These are phyloP conservation scores for Ia io DNA, from an alignment of 2,113 vertebrate genomes.

Conservation along the genomic window DNA sequence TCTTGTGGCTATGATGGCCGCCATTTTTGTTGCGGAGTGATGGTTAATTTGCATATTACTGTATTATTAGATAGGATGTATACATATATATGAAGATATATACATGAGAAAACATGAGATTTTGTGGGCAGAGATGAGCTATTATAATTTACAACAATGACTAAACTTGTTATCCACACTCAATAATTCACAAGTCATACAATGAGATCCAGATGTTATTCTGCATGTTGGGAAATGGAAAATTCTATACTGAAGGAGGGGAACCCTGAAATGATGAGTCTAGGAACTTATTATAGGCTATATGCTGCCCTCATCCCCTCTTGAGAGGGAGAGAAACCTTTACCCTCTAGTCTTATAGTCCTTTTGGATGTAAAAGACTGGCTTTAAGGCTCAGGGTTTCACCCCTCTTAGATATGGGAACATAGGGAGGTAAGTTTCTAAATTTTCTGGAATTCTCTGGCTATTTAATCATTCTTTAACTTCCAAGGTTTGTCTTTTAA, in stretches of 20 bases:
- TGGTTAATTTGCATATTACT: too few species aligned
- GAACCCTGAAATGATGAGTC: background rate
- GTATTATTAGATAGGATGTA: too few species aligned
- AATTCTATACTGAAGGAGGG: background rate
- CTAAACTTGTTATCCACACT: background rate
- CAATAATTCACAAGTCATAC: background rate
- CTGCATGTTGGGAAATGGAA: background rate
- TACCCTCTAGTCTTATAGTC: background rate
- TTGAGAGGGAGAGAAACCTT: background rate
- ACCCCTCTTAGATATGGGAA: background rate
- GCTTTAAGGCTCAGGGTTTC: background rate
- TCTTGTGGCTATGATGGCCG: too few species aligned
- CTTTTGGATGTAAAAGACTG: background rate
- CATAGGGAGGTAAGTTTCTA: background rate
- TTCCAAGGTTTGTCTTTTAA: constrained; percentile 12
- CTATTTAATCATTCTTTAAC: constrained; percentile 3
- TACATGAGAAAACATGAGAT: background rate
- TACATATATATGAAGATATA: background rate
- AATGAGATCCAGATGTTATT: background rate
- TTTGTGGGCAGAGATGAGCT: constrained; percentile 16
- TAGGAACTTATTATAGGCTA: background rate
- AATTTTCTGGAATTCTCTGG: background rate
- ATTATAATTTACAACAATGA: background rate
- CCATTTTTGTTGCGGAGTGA: too few species aligned
- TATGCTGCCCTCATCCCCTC: background rate